Evolutionary conservation across 2,113 vertebrate genomes (phyloP).

Genomic region (Charadrius vociferus): DNA sequence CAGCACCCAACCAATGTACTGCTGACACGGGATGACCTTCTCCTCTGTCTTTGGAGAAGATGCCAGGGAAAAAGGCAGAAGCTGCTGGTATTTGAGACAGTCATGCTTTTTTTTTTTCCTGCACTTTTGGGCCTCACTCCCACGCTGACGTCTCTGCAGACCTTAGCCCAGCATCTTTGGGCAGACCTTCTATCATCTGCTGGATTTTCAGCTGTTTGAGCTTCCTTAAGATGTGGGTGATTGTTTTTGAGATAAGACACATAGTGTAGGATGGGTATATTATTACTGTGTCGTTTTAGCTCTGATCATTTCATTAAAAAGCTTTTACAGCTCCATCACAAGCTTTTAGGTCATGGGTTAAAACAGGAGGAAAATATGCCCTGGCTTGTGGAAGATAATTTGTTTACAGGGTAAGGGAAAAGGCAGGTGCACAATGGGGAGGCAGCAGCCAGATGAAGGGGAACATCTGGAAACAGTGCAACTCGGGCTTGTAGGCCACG

Average conservation of each 20-base stretch:
- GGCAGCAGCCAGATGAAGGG: not conserved
- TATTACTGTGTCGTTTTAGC: slow-evolving; percentile 28
- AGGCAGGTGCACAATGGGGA: slow-evolving; percentile 26
- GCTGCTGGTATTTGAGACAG: not conserved
- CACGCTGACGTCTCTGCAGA: not conserved
- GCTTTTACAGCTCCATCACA: not conserved
- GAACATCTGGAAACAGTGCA: not conserved
- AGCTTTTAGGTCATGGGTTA: slow-evolving; percentile 39
- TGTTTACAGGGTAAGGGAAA: slow-evolving; percentile 22
- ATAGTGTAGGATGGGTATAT: slow-evolving; percentile 37
- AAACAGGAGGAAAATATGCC: not conserved
- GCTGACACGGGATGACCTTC: not conserved
- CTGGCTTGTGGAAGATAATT: slow-evolving; percentile 21
- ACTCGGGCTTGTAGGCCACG: not conserved
- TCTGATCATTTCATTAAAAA: slow-evolving; percentile 49
- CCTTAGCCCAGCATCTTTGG: not conserved
- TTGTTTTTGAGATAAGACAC: slow-evolving; percentile 38
- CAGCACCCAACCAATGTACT: accelerated
- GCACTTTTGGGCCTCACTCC: not conserved
- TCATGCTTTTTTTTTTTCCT: not conserved
- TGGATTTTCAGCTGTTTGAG: slow-evolving; percentile 17
- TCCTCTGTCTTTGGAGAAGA: not conserved
- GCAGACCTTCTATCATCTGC: slow-evolving; percentile 10
- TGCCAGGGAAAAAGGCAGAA: not conserved
- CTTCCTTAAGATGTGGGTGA: slow-evolving; percentile 52